These are phyloP conservation scores for Columba janthina DNA, from an alignment of 2,113 vertebrate species.

Conservation along the genomic window DNA sequence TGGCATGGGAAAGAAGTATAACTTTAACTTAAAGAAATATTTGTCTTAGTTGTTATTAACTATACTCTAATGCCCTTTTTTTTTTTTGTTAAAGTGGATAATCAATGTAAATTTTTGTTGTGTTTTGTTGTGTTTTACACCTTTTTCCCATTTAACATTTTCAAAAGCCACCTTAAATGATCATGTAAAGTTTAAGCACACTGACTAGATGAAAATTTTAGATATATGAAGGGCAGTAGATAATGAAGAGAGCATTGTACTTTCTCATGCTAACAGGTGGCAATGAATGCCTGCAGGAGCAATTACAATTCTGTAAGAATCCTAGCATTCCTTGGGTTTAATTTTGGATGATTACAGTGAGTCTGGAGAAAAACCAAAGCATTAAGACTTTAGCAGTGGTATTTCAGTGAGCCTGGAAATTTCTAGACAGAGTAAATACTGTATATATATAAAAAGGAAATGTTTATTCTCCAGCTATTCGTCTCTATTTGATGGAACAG, in stretches of 20 bases:
- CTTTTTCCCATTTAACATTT: background rate
- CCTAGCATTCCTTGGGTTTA: background rate
- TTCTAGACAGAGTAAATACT: background rate
- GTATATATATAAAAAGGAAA: background rate
- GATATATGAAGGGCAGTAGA: background rate
- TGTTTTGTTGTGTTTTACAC: background rate
- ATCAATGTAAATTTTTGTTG: background rate
- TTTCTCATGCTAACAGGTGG: constrained; percentile 1
- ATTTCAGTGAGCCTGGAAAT: background rate
- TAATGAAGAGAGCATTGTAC: background rate
- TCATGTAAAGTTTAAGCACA: background rate
- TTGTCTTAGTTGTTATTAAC: background rate
- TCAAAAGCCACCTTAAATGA: constrained; percentile 7
- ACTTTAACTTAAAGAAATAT: background rate
- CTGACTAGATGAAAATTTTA: background rate
- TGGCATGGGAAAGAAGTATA: background rate
- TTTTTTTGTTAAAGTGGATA: background rate
- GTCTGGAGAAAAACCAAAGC: fast-evolving
- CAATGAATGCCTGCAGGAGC: background rate
- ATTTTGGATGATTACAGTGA: background rate
- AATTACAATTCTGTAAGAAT: background rate
- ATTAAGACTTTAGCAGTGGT: background rate
- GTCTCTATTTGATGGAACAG: background rate
- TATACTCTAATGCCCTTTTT: background rate
- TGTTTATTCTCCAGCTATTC: background rate